phyloP scores from a whole-genome alignment of 2,888 invertebrate species.

The Caenorhabditis sp. region DNA sequence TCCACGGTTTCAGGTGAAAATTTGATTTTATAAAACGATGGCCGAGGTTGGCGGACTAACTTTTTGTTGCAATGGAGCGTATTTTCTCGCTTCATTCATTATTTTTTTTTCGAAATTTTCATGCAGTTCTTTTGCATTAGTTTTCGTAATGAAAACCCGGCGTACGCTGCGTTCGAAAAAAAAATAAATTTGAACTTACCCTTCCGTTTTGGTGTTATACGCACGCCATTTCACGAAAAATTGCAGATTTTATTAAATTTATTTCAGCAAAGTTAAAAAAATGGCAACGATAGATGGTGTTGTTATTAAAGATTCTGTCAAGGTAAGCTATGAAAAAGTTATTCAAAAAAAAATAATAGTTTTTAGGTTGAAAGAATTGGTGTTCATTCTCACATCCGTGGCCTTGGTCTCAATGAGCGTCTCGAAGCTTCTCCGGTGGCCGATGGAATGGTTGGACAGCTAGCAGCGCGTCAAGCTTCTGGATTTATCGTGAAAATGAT shows the following conservation, averaged over 20 bases:
- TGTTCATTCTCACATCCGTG: conserved; percentile 97
- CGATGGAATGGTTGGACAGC: conserved; percentile 73
- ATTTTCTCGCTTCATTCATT: no score
- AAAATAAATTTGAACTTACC: no score
- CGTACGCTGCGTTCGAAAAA: no score
- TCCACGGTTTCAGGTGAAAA: no score
- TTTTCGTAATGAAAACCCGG: no score
- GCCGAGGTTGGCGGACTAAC: no score
- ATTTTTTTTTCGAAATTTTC: no score
- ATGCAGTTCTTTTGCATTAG: no score
- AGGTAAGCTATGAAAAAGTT: conserved; percentile 23
- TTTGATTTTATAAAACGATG: no score
- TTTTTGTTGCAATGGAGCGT: no score
- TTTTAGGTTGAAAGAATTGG: conserved; percentile 73
- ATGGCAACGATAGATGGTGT: conserved; percentile 56
- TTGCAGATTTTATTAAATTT: not conserved
- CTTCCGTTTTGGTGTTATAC: no score
- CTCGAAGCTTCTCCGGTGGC: conserved; percentile 86
- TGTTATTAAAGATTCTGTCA: conserved; percentile 45
- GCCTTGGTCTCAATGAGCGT: conserved; percentile 84
- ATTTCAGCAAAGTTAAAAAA: not conserved
- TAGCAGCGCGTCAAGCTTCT: conserved; percentile 89
- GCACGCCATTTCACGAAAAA: no score
- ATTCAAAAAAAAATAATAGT: not conserved
- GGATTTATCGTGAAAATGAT: conserved; percentile 97